These are phyloP conservation scores for Tokudaia muenninki DNA, from an alignment of 2,797 vertebrate genomes.

Conservation along the genomic window DNA sequence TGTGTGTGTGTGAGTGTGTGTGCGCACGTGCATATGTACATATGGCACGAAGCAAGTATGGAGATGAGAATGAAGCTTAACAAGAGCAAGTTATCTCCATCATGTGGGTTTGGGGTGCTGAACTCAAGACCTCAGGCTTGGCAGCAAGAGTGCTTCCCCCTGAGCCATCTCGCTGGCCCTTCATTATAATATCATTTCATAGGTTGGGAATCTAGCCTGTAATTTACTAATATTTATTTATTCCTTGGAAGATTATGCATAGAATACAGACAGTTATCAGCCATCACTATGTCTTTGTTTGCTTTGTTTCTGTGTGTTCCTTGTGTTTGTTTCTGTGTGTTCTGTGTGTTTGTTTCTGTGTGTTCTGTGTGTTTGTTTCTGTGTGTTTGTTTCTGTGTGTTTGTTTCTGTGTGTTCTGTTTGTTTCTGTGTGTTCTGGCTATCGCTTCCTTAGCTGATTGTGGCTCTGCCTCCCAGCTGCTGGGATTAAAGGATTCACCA, in stretches of 20 bases:
- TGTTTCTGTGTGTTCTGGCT: not conserved
- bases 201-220: not conserved
- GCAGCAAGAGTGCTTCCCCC: not conserved
- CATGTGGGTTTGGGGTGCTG: not conserved
- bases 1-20: too few species aligned
- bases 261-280: constrained; percentile 45
- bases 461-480: not conserved
- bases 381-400: too few species aligned
- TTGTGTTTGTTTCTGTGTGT: too few species aligned
- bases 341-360: too few species aligned
- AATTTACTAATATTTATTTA: not conserved
- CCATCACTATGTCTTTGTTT: not conserved
- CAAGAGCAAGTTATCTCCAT: too few species aligned
- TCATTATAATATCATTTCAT: not conserved
- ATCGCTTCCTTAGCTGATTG: not conserved
- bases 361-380: too few species aligned
- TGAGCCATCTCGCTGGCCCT: not conserved
- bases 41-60: too few species aligned
- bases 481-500: not conserved
- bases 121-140: not conserved
- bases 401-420: too few species aligned
- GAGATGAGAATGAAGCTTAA: not conserved
- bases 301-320: not conserved
- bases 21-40: too few species aligned
- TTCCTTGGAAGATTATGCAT: not conserved